Evolutionary conservation across 2,113 vertebrate genomes (phyloP).

Genomic region (Apteryx mantelli): DNA sequence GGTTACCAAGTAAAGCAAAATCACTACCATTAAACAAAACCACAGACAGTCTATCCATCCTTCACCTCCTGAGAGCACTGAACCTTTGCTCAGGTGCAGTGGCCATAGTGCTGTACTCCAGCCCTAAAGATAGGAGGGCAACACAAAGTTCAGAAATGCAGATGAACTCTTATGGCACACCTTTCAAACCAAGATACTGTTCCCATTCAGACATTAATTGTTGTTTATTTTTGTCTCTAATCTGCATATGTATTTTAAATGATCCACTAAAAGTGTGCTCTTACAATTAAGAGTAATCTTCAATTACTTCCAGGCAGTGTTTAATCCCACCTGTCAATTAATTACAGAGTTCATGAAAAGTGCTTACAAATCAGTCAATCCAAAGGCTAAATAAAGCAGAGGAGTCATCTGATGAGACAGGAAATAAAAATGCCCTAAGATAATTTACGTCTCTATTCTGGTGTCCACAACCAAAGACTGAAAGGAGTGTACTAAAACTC

Average conservation of each 20-base stretch:
- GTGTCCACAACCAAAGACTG: background rate
- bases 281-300: slow-evolving; percentile 39
- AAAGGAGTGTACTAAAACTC: background rate
- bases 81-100: background rate
- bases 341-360: background rate
- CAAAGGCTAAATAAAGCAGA: slow-evolving; percentile 9
- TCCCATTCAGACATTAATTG: background rate
- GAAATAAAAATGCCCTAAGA: background rate
- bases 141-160: rapidly evolving
- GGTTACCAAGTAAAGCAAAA: background rate
- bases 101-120: rapidly evolving
- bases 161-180: background rate
- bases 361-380: background rate
- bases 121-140: background rate
- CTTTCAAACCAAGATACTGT: background rate
- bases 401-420: background rate
- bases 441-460: background rate
- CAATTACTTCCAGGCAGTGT: slow-evolving; percentile 15
- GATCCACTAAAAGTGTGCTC: background rate
- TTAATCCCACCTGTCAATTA: slow-evolving; percentile 7
- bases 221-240: slow-evolving; percentile 12
- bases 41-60: background rate
- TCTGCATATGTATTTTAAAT: background rate
- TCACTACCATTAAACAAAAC: background rate
- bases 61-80: background rate